Conservation (phyloP, 2,797 vertebrate species). For the Myotis daubentonii region DNA sequence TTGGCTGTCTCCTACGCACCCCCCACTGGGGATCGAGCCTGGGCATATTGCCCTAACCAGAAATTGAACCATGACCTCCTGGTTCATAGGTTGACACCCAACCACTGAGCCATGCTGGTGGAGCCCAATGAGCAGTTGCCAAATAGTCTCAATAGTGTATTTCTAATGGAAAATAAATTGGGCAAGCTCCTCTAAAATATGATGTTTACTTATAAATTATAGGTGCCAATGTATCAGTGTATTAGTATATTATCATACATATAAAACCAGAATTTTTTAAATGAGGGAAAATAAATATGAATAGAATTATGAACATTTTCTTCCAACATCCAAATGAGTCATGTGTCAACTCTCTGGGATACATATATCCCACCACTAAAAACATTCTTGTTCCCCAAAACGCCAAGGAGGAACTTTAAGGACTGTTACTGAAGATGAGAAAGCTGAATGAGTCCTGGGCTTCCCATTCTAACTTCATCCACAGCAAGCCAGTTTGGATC, state of each 20-base stretch:
- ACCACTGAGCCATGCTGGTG: too few species aligned
- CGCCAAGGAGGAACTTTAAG: conserved; percentile 16
- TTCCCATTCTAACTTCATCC: conserved; percentile 38
- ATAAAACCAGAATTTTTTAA: neutral
- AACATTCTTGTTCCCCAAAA: neutral
- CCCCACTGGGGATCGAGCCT: too few species aligned
- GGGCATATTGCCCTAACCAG: too few species aligned
- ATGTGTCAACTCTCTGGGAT: neutral
- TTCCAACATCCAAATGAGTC: conserved; percentile 23
- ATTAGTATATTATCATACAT: neutral
- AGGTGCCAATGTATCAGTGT: neutral
- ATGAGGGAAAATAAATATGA: conserved; percentile 12
- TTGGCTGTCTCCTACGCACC: too few species aligned
- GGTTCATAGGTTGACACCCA: too few species aligned
- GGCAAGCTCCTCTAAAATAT: neutral
- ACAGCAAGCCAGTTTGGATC: conserved; percentile 50
- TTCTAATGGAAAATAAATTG: conserved; percentile 31
- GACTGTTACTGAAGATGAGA: conserved; percentile 17
- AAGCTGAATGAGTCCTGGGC: conserved; percentile 49
- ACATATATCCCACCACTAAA: neutral
- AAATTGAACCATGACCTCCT: too few species aligned
- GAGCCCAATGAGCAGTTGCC: neutral
- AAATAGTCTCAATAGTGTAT: neutral
- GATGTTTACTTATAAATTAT: conserved; percentile 42
- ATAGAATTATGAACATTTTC: conserved; percentile 36